These are phyloP conservation scores for Epizoanthus ramosus DNA, from an alignment of 92 coral and sea anemone genomes.

Conservation along the genomic window DNA sequence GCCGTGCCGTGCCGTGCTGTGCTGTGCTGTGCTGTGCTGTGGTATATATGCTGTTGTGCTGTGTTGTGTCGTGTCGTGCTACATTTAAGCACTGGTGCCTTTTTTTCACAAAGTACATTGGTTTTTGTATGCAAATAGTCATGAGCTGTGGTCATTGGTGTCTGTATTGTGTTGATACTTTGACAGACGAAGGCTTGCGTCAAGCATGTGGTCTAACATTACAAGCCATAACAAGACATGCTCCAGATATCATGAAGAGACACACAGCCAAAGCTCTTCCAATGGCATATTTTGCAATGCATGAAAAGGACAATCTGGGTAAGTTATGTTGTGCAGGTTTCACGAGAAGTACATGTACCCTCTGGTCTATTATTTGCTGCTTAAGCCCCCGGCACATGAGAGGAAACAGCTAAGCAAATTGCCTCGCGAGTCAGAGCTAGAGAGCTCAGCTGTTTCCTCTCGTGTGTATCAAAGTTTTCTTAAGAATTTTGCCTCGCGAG, in stretches of 20 bases:
- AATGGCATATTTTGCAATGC: conserved; percentile 93
- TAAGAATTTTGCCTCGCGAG: too few species aligned
- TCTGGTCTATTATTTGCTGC: too few species aligned
- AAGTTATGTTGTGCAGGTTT: neutral
- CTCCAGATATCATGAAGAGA: conserved; percentile 89
- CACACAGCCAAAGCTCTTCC: conserved; percentile 91
- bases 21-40: conserved; percentile 36
- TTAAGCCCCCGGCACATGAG: too few species aligned
- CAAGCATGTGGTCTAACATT: conserved; percentile 89
- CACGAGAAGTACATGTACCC: too few species aligned
- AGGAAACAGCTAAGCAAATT: too few species aligned
- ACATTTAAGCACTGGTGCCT: too few species aligned
- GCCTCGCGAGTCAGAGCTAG: too few species aligned
- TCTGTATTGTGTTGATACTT: neutral
- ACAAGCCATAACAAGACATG: conserved; percentile 87
- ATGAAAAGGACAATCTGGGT: conserved; percentile 69
- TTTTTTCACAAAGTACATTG: too few species aligned
- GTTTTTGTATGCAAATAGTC: too few species aligned
- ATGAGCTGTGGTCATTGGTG: neutral
- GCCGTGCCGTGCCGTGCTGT: too few species aligned
- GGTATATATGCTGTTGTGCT: conserved; percentile 39
- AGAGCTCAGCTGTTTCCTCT: too few species aligned
- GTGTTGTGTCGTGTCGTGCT: neutral
- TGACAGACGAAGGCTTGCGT: conserved; percentile 74
- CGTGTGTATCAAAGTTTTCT: too few species aligned